These are phyloP conservation scores for sheep (Ovis aries) DNA, from an alignment of 2,113 vertebrate species.

Conservation along the genomic window DNA sequence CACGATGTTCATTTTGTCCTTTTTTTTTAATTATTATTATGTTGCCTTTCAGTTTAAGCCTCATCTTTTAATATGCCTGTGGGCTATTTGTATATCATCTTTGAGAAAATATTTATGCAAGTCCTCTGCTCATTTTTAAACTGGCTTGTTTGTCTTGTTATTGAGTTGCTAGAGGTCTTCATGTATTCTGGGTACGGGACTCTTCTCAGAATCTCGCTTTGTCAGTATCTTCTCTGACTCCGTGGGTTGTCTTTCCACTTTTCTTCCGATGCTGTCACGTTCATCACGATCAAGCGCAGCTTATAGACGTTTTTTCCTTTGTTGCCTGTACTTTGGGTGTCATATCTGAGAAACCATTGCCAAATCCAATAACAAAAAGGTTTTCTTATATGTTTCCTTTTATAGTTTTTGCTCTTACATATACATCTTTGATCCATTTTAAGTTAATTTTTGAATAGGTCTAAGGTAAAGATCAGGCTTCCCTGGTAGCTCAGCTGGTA, in stretches of 20 bases:
- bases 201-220: neutral
- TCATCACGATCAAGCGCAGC: neutral
- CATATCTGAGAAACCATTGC: neutral
- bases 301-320: neutral
- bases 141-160: neutral
- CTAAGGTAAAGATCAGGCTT: neutral
- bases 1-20: neutral
- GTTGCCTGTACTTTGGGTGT: neutral
- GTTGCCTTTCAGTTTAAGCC: neutral
- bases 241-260: neutral
- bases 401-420: neutral
- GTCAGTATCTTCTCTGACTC: neutral
- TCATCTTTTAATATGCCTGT: neutral
- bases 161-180: neutral
- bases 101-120: neutral
- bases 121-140: neutral
- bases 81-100: neutral
- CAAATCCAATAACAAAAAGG: neutral
- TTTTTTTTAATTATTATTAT: neutral
- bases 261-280: neutral
- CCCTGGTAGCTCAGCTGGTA: neutral
- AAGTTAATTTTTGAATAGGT: neutral
- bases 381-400: neutral
- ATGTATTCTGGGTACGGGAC: neutral
- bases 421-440: neutral